Evolutionary conservation across 2,888 invertebrate species (phyloP).

Genomic region (Synergus gifuensis): DNA sequence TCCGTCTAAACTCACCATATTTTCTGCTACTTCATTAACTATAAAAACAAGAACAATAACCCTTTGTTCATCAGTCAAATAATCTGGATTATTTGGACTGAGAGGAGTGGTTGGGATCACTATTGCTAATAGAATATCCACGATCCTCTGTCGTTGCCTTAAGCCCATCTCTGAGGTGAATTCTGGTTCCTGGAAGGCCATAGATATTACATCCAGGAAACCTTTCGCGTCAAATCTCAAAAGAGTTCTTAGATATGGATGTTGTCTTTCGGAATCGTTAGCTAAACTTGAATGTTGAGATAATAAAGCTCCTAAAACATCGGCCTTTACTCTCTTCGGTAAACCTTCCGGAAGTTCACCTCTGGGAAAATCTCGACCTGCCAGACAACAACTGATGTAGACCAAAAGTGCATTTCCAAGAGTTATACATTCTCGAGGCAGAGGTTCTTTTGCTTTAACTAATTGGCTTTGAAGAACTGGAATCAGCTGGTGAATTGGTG

Average conservation of each 20-base stretch:
- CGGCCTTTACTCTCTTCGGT: conserved; percentile 85
- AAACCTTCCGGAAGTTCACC: conserved; percentile 84
- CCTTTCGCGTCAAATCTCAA: conserved; percentile 91
- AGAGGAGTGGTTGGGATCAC: conserved; percentile 80
- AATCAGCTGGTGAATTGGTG: conserved; percentile 85
- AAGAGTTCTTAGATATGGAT: conserved; percentile 86
- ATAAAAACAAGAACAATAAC: conserved; percentile 72
- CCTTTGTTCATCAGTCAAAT: conserved; percentile 68
- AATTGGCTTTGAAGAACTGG: conserved; percentile 79
- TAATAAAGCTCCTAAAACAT: conserved; percentile 85
- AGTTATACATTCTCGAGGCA: conserved; percentile 74
- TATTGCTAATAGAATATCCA: conserved; percentile 88
- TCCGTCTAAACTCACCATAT: conserved; percentile 67
- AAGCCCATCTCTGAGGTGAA: conserved; percentile 86
- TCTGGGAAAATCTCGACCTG: conserved; percentile 90
- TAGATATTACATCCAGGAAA: conserved; percentile 89
- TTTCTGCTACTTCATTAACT: conserved; percentile 71
- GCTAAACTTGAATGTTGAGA: conserved; percentile 84
- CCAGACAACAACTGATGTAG: conserved; percentile 91
- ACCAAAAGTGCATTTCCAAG: conserved; percentile 91
- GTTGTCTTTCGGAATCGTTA: conserved; percentile 82
- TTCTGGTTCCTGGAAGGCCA: conserved; percentile 91
- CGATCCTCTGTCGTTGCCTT: conserved; percentile 86
- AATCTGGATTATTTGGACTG: conserved; percentile 68
- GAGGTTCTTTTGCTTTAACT: conserved; percentile 49